Conservation (phyloP, 2,888 invertebrate genomes). For the Aphidoletes aphidimyza region DNA sequence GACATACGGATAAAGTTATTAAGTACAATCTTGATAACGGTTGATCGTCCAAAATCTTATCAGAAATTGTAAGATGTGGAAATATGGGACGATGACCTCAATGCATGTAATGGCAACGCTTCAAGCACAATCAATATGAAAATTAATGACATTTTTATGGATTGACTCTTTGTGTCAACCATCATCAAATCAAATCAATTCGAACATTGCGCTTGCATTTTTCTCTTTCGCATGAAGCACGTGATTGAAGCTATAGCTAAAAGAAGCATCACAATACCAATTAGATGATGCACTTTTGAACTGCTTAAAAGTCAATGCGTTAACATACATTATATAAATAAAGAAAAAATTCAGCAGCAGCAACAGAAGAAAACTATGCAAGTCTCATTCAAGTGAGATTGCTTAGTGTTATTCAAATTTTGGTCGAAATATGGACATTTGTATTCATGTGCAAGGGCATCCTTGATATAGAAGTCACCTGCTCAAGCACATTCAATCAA, state of each 20-base stretch:
- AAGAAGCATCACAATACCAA: not conserved
- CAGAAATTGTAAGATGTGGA: not conserved
- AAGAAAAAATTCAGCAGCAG: too few relatives aligned
- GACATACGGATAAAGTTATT: conserved; percentile 45
- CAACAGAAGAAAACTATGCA: not conserved
- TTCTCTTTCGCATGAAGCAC: too few relatives aligned
- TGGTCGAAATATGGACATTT: not conserved
- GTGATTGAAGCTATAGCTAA: too few relatives aligned
- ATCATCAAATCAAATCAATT: not conserved
- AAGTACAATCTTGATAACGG: conserved; percentile 35
- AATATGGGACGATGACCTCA: conserved; percentile 40
- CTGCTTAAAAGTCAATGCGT: too few relatives aligned
- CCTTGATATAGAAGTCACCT: not conserved
- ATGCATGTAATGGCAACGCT: not conserved
- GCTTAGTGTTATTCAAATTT: not conserved
- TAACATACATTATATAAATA: not conserved
- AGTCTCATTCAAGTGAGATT: conserved; percentile 7
- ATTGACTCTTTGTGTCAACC: not conserved
- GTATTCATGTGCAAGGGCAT: not conserved
- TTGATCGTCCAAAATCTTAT: not conserved
- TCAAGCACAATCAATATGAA: not conserved
- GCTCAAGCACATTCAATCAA: not conserved
- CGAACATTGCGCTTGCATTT: too few relatives aligned
- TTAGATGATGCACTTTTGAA: not conserved
- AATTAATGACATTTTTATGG: not conserved